phyloP scores from a whole-genome alignment of 2,888 invertebrate genomes.

The Carabus problematicus region DNA sequence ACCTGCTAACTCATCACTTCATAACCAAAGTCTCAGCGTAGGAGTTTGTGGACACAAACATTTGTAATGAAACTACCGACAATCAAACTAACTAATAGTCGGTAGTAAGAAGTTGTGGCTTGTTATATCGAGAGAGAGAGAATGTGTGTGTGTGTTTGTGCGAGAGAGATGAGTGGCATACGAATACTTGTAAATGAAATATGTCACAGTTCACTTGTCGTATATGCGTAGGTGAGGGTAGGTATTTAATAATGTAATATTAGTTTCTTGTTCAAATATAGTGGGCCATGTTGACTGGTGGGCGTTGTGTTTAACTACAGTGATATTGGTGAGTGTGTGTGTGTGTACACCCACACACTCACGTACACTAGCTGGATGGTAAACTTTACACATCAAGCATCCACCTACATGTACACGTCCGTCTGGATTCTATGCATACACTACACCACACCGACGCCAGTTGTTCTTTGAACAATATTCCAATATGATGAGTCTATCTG shows the following conservation, averaged over 20 bases:
- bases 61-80: too few relatives aligned
- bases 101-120: too few relatives aligned
- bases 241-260: slow-evolving; percentile 36
- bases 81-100: too few relatives aligned
- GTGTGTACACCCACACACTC: neutral
- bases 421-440: neutral
- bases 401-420: neutral
- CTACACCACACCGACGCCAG: neutral
- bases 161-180: too few relatives aligned
- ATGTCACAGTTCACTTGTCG: too few relatives aligned
- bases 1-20: slow-evolving; percentile 42
- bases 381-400: slow-evolving; percentile 7
- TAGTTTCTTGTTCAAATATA: slow-evolving; percentile 29
- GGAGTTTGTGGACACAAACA: too few relatives aligned
- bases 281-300: neutral
- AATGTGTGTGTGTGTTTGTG: too few relatives aligned
- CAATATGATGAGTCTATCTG: neutral
- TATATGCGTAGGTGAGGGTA: neutral
- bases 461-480: neutral
- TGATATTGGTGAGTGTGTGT: neutral
- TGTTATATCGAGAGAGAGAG: too few relatives aligned
- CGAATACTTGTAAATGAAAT: too few relatives aligned
- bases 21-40: neutral
- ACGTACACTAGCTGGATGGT: neutral
- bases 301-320: neutral